Base-by-base conservation (phyloP, 2,888 invertebrate genomes). In the Drosophila tripunctata region DNA sequence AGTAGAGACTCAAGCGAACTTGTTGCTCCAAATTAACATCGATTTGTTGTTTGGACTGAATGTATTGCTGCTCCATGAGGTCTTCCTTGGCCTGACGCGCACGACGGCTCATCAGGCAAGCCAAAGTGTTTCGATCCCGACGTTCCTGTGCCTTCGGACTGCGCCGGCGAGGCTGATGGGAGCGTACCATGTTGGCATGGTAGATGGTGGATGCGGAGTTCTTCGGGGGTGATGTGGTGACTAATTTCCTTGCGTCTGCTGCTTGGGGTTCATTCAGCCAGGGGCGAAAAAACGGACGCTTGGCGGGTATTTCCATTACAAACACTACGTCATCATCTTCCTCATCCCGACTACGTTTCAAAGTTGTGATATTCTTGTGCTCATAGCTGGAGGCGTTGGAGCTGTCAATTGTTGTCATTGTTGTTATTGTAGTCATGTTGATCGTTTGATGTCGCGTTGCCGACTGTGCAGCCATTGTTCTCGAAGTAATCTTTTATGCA, bases 121-220 rank as follows among this genome's bases (percentile, higher is more conserved):
- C 79, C 22, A 81, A 31, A 0, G 87, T 87, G 48, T 89, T 88
- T 35, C 80, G 82, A 45, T 87, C 75, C 0, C 89, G 86, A 30
- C 90, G 81, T 48, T 86, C 78, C 35, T 90, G 90, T 33, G 89
- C 90, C 63, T 79, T 83, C 8, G 69, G 54, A 45, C 70, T 79
- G 31, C 77, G 78, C 40, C 78, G 74, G 0, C 58, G 67, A 0
- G 40, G 31, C 10, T 41, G 38, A 12, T 82, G 79, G 10, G 62
- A 61, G 4, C 88, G 79, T 31, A 85, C 83, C 87, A 88, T 89
- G 33, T 87, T 88, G 22, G 74, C 69, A 6, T 80, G 82, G 45
- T 84, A 85, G 1, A 62, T 75, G 3, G n/a, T 41, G 8, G 44
- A 40, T 1, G 50, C 33, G 8, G 62, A 38, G 6, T 60, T 44